A percentile compares a stretch with the other conserved stretches of the same genome.
Evolutionary conservation across 2,113 vertebrate species (phyloP).

Genomic region (Prionailurus bengalensis): DNA sequence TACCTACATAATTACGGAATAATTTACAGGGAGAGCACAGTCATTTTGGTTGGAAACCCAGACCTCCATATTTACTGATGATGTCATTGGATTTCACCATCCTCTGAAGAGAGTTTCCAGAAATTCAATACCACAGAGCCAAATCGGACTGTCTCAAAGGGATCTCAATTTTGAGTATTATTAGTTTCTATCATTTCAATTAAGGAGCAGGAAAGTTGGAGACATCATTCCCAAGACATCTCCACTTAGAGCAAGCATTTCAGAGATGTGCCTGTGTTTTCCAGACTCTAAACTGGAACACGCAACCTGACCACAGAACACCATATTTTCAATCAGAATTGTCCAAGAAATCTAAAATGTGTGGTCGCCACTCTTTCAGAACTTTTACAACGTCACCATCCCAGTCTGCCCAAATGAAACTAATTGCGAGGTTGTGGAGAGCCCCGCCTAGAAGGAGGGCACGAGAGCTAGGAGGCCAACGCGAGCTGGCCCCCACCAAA

Average conservation of each 20-base stretch:
- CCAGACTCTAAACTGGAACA: background rate
- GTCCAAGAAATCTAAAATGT: background rate
- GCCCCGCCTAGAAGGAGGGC: background rate
- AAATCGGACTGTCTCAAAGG: background rate
- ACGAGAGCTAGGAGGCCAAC: background rate
- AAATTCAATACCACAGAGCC: slow-evolving; percentile 15
- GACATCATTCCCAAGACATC: background rate
- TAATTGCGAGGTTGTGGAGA: background rate
- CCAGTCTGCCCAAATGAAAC: background rate
- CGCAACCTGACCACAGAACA: background rate
- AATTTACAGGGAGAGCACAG: background rate
- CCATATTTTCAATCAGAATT: background rate
- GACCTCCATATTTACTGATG: background rate
- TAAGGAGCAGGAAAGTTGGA: background rate
- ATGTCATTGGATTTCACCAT: background rate
- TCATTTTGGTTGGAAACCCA: background rate
- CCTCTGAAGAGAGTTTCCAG: background rate
- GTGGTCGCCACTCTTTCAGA: background rate
- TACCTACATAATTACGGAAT: background rate
- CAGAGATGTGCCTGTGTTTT: background rate
- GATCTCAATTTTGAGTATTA: background rate
- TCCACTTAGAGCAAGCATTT: background rate
- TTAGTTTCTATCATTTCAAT: background rate
- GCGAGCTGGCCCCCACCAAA: accelerated
- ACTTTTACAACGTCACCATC: background rate